Evolutionary conservation across 1,140 invertebrate genomes (phyloP), one percentile per base, ranked within the genome.

Genomic region (Calliphora vicina): DNA sequence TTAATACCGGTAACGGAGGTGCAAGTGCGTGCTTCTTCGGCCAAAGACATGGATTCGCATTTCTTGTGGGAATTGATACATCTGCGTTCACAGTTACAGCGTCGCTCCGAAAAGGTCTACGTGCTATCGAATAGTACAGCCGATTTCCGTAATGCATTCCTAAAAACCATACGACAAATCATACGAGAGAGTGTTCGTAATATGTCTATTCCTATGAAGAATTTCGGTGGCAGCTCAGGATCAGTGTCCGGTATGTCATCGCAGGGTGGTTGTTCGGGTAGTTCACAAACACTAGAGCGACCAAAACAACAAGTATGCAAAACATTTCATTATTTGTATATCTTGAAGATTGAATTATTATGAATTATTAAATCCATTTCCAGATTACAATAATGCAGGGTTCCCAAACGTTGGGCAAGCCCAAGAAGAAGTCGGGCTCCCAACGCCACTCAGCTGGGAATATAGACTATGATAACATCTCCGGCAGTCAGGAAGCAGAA

Each of bases 21-120:
- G 15, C 98, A 99, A 93, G 98, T 99, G 61, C 93, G 97, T 81
- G 96, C 96, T 8, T 96, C 95, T 25, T 97, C 96, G 1, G 95
- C 96, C 72, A 97, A 97, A 88, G 97, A 98, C 88, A 97, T 97
- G 94, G 97, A 98, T 87, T 96, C 95, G 45, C 97, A 98, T 91
- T 98, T 97, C 93, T 93, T 98, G 74, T 99, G 98, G 98, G 98
- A 99, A 91, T 93, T 99, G 81, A 97, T 99, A 85, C 97, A 99
- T 91, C 92, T 98, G 82, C 94, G 97, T 86, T 98, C 96, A 90
- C 97, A 98, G 91, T 93, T 97, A 82, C 97, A 98, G 89, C 94
- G 97, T 83, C 94, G 98, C 85, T 97, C 97, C 17, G 98, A 99
- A 91, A 99, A 99, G 92, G 95, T 99, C 84, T 99, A 99, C 90